phyloP scores from a whole-genome alignment of 2,797 vertebrate genomes.

The Tinamus major region DNA sequence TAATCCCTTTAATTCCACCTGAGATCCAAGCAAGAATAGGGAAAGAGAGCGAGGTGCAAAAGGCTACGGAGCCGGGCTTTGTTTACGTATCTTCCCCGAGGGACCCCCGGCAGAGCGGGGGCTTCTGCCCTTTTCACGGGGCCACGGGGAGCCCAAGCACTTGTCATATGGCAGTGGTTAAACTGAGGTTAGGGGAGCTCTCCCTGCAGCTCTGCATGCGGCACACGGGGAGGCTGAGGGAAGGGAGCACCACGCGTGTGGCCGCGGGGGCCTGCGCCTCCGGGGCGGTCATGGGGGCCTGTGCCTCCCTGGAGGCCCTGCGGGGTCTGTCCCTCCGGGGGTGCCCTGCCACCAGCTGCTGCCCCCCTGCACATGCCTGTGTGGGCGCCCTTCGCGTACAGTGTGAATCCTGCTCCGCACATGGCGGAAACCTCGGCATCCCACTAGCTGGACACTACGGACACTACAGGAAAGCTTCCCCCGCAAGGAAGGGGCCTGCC shows the following conservation, averaged over 20 bases:
- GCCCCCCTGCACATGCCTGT: background rate
- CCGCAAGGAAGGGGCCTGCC: background rate
- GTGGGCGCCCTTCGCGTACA: background rate
- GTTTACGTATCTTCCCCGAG: conserved; percentile 85
- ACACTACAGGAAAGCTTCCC: background rate
- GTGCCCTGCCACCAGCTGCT: background rate
- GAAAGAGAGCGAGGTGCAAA: conserved; percentile 85
- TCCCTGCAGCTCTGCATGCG: conserved; percentile 81
- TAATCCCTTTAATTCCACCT: conserved; percentile 91
- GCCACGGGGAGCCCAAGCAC: conserved; percentile 84
- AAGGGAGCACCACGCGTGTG: background rate
- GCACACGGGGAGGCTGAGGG: conserved; percentile 12
- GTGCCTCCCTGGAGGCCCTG: background rate
- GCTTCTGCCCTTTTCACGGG: conserved; percentile 86
- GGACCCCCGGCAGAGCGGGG: conserved; percentile 81
- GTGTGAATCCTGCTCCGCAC: background rate
- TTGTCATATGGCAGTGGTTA: conserved; percentile 89
- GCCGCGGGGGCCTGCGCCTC: too few species aligned
- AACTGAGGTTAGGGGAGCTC: conserved; percentile 84
- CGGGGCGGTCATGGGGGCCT: too few species aligned
- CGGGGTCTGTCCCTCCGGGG: background rate
- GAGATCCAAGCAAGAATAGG: conserved; percentile 86
- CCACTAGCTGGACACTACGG: background rate
- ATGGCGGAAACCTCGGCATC: background rate
- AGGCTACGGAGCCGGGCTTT: conserved; percentile 87